These are phyloP conservation scores for Acutogordius australiensis DNA, from an alignment of 2,888 invertebrate genomes.

Conservation along the genomic window DNA sequence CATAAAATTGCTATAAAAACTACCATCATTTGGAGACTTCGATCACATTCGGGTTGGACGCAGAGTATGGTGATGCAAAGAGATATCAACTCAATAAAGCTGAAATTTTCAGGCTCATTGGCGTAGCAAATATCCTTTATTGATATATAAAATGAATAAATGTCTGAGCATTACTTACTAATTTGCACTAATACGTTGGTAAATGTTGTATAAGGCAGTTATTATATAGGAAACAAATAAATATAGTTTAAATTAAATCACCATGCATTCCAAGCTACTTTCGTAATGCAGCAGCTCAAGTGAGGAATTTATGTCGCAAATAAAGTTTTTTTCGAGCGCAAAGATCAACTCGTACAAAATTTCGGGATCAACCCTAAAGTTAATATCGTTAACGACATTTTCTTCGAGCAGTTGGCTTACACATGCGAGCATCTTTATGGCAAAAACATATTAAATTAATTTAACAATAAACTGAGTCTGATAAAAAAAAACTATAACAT, in stretches of 20 bases:
- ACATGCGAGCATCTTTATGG: not conserved
- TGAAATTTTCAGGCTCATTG: not conserved
- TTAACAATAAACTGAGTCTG: not conserved
- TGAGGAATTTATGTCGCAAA: not conserved
- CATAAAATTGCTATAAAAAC: not conserved
- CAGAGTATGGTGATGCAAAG: not conserved
- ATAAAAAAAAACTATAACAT: not conserved
- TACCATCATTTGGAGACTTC: conserved; percentile 2
- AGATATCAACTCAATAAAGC: not conserved
- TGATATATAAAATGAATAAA: not conserved
- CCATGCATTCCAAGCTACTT: not conserved
- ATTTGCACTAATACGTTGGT: too few species aligned
- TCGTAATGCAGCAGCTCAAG: not conserved
- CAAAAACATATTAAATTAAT: not conserved
- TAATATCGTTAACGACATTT: not conserved
- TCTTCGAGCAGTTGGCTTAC: not conserved
- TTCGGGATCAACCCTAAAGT: not conserved
- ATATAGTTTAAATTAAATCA: not conserved
- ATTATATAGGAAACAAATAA: too few species aligned
- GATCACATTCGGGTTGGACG: not conserved
- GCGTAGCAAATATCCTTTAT: conserved; percentile 5
- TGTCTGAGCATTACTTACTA: too few species aligned
- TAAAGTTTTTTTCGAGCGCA: not conserved
- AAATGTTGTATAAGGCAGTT: too few species aligned
- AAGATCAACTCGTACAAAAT: conserved; percentile 7